Evolutionary conservation across 1,140 invertebrate species (phyloP).

Genomic region (Paralvinella palmiformis): DNA sequence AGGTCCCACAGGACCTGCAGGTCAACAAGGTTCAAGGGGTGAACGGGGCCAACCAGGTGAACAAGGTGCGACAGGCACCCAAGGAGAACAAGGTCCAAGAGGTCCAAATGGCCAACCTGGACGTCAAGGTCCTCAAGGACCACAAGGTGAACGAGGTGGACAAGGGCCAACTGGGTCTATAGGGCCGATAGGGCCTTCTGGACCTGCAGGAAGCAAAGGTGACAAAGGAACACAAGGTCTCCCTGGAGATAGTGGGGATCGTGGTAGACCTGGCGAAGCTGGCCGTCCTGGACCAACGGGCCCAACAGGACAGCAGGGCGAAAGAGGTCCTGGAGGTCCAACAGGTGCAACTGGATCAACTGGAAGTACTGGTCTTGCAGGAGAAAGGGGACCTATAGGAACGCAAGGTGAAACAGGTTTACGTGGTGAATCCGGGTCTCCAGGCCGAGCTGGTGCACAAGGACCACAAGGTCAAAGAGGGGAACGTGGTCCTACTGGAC

Average conservation of each 20-base stretch:
- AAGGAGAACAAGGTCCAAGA: constrained; percentile 8
- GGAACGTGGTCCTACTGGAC: background rate
- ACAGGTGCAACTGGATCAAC: constrained; percentile 8
- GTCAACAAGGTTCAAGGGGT: constrained; percentile 2
- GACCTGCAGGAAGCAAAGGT: background rate
- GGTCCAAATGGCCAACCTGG: too few relatives aligned
- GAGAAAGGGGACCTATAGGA: background rate
- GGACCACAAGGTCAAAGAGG: too few relatives aligned
- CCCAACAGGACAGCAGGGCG: background rate
- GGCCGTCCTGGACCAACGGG: background rate
- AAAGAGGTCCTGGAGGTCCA: constrained; percentile 1
- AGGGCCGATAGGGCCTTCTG: background rate
- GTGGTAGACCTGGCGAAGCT: background rate
- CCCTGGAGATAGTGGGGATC: too few relatives aligned
- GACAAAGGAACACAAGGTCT: too few relatives aligned
- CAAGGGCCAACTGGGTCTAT: constrained; percentile 8
- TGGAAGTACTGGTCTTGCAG: too few relatives aligned
- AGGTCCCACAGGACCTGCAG: constrained; percentile 2
- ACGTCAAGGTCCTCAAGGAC: constrained; percentile 9
- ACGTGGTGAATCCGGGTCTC: too few relatives aligned
- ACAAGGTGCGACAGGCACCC: too few relatives aligned
- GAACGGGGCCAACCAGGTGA: too few relatives aligned
- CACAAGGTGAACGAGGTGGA: constrained; percentile 8
- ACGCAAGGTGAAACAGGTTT: too few relatives aligned
- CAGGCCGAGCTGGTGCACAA: too few relatives aligned